Evolutionary conservation across 2,888 invertebrate genomes (phyloP).

Genomic region (Ophion costatus): DNA sequence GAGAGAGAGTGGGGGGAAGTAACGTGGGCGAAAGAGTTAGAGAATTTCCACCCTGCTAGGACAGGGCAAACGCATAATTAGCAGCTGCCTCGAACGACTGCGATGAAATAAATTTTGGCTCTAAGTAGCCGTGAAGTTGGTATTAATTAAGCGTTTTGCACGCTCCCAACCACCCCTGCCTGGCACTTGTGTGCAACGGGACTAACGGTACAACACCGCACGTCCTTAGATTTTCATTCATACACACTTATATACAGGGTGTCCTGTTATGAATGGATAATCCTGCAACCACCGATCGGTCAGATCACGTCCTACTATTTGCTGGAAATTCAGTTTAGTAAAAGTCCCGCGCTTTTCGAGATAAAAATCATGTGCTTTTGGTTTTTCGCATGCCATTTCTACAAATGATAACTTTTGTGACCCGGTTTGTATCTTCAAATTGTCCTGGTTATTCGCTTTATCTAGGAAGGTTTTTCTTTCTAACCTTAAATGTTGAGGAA

Average conservation of each 20-base stretch:
- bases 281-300: too few relatives aligned
- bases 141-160: constrained; percentile 76
- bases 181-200: constrained; percentile 41
- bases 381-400: too few relatives aligned
- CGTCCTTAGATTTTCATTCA: constrained; percentile 7
- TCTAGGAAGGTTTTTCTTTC: too few relatives aligned
- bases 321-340: too few relatives aligned
- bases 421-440: too few relatives aligned
- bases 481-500: too few relatives aligned
- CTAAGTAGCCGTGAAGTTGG: constrained; percentile 77
- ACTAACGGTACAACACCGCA: constrained; percentile 28
- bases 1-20: constrained; percentile 44
- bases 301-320: too few relatives aligned
- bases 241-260: background rate
- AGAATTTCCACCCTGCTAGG: constrained; percentile 63
- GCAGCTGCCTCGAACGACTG: constrained; percentile 73
- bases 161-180: constrained; percentile 57
- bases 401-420: too few relatives aligned
- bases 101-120: constrained; percentile 76
- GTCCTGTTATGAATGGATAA: too few relatives aligned
- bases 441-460: too few relatives aligned
- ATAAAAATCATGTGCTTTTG: too few relatives aligned
- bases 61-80: constrained; percentile 75
- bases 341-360: too few relatives aligned
- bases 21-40: constrained; percentile 10